Percentiles rank a stretch among this genome's conserved stretches.
These are phyloP conservation scores for Meles meles DNA, from an alignment of 2,113 vertebrate species.

Conservation along the genomic window DNA sequence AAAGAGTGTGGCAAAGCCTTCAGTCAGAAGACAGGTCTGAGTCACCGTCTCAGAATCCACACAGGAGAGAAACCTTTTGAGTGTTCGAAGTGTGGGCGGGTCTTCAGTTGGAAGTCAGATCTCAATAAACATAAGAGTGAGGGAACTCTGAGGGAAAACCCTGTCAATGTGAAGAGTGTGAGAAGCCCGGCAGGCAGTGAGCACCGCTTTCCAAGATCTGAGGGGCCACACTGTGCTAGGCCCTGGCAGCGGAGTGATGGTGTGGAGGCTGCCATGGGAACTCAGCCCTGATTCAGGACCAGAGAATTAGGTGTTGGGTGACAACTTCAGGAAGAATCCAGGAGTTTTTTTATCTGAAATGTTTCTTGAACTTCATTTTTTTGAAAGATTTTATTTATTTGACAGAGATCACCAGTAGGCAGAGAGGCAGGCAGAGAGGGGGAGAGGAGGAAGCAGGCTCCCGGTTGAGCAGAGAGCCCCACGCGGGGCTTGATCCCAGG, in stretches of 20 bases:
- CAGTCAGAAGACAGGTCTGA: neutral
- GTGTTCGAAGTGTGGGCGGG: neutral
- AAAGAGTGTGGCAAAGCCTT: neutral
- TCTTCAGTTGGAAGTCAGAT: neutral
- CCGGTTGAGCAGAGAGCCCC: too few relatives aligned
- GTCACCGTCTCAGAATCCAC: neutral
- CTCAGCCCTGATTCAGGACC: neutral
- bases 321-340: neutral
- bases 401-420: too few relatives aligned
- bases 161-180: neutral
- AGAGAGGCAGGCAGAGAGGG: too few relatives aligned
- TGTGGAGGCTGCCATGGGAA: neutral
- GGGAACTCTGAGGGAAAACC: neutral
- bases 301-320: neutral
- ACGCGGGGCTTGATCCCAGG: too few relatives aligned
- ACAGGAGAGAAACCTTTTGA: neutral
- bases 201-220: neutral
- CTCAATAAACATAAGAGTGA: neutral
- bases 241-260: neutral
- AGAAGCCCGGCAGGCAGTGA: neutral
- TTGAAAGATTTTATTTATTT: too few relatives aligned
- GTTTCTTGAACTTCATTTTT: neutral
- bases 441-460: too few relatives aligned
- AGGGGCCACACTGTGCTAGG: neutral
- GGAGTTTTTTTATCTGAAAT: neutral